Base-by-base conservation (phyloP, 2,113 vertebrate genomes). In the Microcebus murinus region DNA sequence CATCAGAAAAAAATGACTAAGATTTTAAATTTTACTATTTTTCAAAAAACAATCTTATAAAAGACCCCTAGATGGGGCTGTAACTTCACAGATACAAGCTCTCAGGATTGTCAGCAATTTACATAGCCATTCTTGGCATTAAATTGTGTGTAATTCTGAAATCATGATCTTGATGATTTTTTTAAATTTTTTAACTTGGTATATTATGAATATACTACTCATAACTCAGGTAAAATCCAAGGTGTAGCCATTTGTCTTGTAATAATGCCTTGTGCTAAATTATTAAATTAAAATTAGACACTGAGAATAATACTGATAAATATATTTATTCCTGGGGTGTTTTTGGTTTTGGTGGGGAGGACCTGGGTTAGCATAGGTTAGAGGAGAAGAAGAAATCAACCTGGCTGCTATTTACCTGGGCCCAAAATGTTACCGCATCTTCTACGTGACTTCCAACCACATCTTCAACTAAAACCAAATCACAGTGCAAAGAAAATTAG, bases 351-450 rank as follows among this genome's bases (percentile, higher is more conserved):
- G 29, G 79, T 73, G 31, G 29, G 63, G 18, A 87, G 9, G 9
- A 77, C 21, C 48, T 92, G 8, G 15, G 23, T 96, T 77, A 57
- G 71, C 12, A 15, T 63, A 88, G 3, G 15, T 15, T 68, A 88
- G 3, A 3, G 61, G 14, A 83, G 10, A 45, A 96, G 9, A 45
- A 31, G 7, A 52, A 91, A 81, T 29, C 42, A 93, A 77, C 15
- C 11, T 82, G 39, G 18, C 4, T 92, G 25, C 61, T n/a, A 94
- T 80, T 90, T 98, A 99, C 99, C 99, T 99, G 99, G 65, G 98
- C 99, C 99, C 99, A 99, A 97, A 99, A 99, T 0, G 98, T 99
- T 77, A 99, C 97, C 45, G 98, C 98, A 97, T 99, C 99, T 98
- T 99, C 98, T 55, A 99, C 95, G 4, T 99, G 98, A 88, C 98